A percentile compares a stretch with the other conserved stretches of the same genome.
Evolutionary conservation across 2,797 vertebrate genomes (phyloP).

Genomic region (Cuculus canorus): DNA sequence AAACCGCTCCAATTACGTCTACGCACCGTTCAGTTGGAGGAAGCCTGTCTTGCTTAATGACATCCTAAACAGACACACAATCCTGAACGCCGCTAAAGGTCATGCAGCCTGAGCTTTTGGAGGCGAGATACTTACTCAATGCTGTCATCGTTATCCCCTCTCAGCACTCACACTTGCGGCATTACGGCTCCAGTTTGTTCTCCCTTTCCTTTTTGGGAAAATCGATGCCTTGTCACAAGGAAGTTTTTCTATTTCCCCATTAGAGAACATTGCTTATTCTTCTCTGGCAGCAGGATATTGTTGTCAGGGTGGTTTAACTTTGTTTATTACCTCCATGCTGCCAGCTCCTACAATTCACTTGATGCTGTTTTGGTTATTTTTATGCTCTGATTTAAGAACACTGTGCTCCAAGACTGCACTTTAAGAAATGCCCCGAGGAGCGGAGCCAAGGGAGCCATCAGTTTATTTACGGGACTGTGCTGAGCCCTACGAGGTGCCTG

Average conservation of each 20-base stretch:
- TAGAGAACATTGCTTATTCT: not conserved
- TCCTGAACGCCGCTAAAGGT: conserved; percentile 19
- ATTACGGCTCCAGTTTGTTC: not conserved
- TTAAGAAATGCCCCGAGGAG: not conserved
- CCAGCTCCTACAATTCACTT: conserved; percentile 6
- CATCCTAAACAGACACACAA: conserved; percentile 43
- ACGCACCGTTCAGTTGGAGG: not conserved
- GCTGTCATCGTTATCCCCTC: conserved; percentile 30
- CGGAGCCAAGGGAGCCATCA: not conserved
- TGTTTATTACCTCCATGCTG: conserved; percentile 33
- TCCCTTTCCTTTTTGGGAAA: conserved; percentile 51
- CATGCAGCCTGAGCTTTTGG: conserved; percentile 5
- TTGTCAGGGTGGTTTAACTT: conserved; percentile 9
- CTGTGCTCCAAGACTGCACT: not conserved
- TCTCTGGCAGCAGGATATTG: not conserved
- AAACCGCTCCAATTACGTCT: not conserved
- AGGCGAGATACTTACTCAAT: conserved; percentile 14
- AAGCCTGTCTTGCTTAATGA: conserved; percentile 36
- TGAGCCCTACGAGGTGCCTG: not conserved
- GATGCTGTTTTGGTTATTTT: conserved; percentile 43
- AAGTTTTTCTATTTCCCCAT: not conserved
- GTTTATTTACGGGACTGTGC: not conserved
- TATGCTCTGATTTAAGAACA: conserved; percentile 52
- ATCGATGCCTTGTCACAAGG: not conserved
- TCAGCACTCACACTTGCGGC: not conserved